Evolutionary conservation across 2,113 vertebrate species (phyloP).

Genomic region (rat (Rattus norvegicus)): DNA sequence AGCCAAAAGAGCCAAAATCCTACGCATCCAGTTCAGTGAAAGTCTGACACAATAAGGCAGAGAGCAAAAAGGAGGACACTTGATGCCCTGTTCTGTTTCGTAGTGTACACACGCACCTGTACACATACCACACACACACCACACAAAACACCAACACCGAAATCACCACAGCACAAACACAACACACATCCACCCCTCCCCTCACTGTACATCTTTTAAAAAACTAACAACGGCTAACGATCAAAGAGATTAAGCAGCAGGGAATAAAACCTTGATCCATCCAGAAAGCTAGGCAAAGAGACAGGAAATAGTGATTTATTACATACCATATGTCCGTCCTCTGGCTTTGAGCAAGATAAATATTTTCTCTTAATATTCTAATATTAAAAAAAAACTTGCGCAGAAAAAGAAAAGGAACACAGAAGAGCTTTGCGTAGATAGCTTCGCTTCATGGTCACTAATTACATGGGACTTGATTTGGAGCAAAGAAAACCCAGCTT

Average conservation of each 20-base stretch:
- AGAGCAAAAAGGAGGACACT: background rate
- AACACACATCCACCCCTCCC: background rate
- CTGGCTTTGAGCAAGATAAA: background rate
- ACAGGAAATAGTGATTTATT: background rate
- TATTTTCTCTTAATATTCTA: slow-evolving; percentile 8
- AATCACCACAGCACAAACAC: background rate
- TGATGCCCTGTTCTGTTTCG: background rate
- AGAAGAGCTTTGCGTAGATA: background rate
- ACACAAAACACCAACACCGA: background rate
- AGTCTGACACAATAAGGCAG: background rate
- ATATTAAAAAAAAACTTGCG: background rate
- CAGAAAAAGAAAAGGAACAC: background rate
- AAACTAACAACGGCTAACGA: background rate
- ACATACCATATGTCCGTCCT: background rate
- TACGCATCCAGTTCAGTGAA: background rate
- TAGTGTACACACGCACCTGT: no score
- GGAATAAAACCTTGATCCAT: background rate
- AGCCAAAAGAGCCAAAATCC: background rate
- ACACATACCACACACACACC: no score
- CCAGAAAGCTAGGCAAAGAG: background rate
- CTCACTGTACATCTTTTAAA: background rate
- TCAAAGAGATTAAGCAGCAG: background rate
- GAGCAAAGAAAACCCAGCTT: background rate
- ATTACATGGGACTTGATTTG: background rate
- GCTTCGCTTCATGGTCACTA: background rate